These are phyloP conservation scores for Grantiella picta DNA, from an alignment of 2,113 vertebrate species.

Conservation along the genomic window DNA sequence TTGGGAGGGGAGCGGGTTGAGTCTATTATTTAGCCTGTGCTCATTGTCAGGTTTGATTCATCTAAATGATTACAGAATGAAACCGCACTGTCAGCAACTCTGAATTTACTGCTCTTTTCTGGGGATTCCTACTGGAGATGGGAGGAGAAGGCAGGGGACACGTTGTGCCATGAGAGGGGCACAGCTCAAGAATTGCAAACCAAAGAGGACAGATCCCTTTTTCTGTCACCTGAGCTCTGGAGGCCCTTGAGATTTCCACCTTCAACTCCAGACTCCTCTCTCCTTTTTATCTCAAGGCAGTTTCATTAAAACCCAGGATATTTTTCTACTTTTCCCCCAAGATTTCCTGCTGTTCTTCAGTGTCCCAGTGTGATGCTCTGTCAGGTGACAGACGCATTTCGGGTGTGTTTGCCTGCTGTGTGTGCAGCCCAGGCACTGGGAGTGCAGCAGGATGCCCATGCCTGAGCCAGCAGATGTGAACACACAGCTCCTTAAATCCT, in stretches of 20 bases:
- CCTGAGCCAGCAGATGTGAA: background rate
- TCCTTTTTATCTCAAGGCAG: background rate
- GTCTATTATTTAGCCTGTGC: background rate
- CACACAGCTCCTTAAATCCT: background rate
- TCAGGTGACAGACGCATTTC: background rate
- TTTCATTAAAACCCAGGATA: background rate
- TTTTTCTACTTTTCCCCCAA: background rate
- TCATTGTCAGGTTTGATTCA: background rate
- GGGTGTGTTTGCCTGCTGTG: background rate
- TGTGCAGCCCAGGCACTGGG: background rate
- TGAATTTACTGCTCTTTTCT: background rate
- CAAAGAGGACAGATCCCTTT: background rate
- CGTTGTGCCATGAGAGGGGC: rapidly evolving
- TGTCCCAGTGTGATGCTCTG: rapidly evolving
- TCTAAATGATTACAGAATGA: background rate
- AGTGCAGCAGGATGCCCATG: background rate
- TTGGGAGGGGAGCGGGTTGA: rapidly evolving
- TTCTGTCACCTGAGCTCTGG: background rate
- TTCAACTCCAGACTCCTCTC: background rate
- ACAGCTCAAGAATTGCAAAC: background rate
- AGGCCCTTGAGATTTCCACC: background rate
- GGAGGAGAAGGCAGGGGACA: background rate
- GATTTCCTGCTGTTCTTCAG: background rate
- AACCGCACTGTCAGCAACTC: rapidly evolving
- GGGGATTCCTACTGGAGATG: background rate